These are phyloP conservation scores for Nanorana parkeri DNA, from an alignment of 2,113 vertebrate species.

Conservation along the genomic window DNA sequence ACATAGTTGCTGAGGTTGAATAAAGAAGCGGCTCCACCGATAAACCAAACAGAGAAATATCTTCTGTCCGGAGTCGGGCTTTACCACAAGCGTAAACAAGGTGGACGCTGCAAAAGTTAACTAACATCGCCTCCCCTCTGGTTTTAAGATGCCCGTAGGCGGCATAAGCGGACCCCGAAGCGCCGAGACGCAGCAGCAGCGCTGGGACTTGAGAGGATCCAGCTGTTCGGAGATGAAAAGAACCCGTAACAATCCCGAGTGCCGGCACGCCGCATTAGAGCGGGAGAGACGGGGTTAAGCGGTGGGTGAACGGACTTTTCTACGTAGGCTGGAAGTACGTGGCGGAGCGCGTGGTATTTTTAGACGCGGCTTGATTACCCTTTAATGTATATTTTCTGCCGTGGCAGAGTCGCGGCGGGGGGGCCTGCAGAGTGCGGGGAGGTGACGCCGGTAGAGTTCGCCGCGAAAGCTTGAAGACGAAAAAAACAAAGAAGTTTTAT, in stretches of 20 bases:
- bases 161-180: not conserved
- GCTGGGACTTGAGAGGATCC: not conserved
- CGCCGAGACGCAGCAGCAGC: not conserved
- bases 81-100: not conserved
- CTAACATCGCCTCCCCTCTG: too few relatives aligned
- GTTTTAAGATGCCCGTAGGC: too few relatives aligned
- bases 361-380: conserved; percentile 23
- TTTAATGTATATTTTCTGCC: conserved; percentile 35
- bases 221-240: not conserved
- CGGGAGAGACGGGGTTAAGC: conserved; percentile 1
- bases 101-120: not conserved
- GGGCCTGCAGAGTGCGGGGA: too few relatives aligned
- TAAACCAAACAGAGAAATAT: too few relatives aligned
- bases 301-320: conserved; percentile 12
- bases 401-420: conserved; percentile 6
- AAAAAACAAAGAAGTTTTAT: not conserved
- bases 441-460: not conserved
- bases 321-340: not conserved
- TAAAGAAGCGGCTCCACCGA: too few relatives aligned
- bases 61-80: not conserved
- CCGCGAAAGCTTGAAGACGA: not conserved
- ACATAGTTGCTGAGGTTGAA: too few relatives aligned
- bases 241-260: not conserved
- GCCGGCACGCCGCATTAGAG: not conserved
- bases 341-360: not conserved